Conservation (phyloP, 1,140 invertebrate species). For the silkworm (Bombyx mori) region ASM3026992v2 NC_085130.1:11753501-11754000, state of each 20-base stretch:
- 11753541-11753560: neutral
- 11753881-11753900: conserved; percentile 3
- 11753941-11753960: too few relatives aligned
- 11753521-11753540: conserved; percentile 5
- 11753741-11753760: conserved; percentile 4
- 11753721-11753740: conserved; percentile 2
- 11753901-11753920: conserved; percentile 14
- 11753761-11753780: conserved; percentile 4
- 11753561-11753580: conserved; percentile 1
- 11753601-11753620: conserved; percentile 3
- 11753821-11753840: conserved; percentile 18
- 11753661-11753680: conserved; percentile 1
- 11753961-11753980: conserved; percentile 3
- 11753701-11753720: conserved; percentile 3
- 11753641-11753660: conserved; percentile 5
- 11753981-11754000: neutral
- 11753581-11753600: conserved; percentile 2
- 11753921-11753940: too few relatives aligned
- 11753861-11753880: conserved; percentile 10
- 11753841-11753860: conserved; percentile 11
- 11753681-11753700: conserved; percentile 3
- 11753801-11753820: conserved; percentile 8
- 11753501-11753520: neutral
- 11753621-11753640: conserved; percentile 5
- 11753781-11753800: conserved; percentile 3